Conservation (phyloP, 1,140 invertebrate genomes). For the Tetragonula clypearis region DNA sequence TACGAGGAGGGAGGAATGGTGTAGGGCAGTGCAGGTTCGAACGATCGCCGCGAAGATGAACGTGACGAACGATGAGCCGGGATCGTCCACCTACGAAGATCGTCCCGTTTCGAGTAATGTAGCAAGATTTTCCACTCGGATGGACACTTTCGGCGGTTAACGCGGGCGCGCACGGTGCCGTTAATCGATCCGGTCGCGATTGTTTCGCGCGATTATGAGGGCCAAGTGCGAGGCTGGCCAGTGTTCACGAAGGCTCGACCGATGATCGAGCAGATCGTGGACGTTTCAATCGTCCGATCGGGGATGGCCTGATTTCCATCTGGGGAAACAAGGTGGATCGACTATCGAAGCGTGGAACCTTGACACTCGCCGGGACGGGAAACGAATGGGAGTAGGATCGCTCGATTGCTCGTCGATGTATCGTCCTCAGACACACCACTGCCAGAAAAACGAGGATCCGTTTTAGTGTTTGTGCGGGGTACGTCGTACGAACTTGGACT, state of each 20-base stretch:
- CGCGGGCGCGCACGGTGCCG: conserved; percentile 6
- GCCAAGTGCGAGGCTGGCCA: neutral
- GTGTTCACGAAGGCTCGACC: conserved; percentile 40
- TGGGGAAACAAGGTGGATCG: conserved; percentile 31
- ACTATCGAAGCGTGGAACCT: conserved; percentile 15
- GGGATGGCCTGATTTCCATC: conserved; percentile 53
- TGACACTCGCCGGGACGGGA: neutral
- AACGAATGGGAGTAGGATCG: conserved; percentile 23
- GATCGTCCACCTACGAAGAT: neutral
- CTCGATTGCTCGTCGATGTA: neutral
- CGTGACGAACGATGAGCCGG: too few species aligned
- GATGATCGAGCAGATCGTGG: conserved; percentile 31
- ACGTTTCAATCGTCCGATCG: conserved; percentile 40
- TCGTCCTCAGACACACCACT: conserved; percentile 37
- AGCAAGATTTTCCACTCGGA: neutral
- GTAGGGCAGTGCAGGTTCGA: neutral
- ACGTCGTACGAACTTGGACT: neutral
- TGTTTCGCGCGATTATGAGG: neutral
- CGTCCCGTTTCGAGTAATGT: neutral
- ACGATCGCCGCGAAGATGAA: neutral
- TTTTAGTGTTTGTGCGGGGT: neutral
- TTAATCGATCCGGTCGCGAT: conserved; percentile 15
- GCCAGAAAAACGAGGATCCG: conserved; percentile 28
- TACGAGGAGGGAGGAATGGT: neutral
- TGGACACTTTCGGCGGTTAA: neutral